Evolutionary conservation across 2,888 invertebrate genomes (phyloP).

Genomic region (Taenaris catops): DNA sequence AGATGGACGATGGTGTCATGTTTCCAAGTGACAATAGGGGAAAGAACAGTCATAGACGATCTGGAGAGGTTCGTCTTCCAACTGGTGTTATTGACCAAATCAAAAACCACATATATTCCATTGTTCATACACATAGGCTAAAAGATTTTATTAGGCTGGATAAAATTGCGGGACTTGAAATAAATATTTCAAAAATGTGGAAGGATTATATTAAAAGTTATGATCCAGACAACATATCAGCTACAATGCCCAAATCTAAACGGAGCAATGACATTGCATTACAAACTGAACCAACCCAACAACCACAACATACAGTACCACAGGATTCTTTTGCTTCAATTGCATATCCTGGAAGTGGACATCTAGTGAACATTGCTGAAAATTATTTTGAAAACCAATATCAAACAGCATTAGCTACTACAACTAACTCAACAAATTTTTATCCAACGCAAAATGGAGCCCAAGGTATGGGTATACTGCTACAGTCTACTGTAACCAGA

Average conservation of each 20-base stretch:
- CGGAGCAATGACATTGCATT: constrained; percentile 47
- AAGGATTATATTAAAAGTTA: constrained; percentile 77
- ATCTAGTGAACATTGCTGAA: constrained; percentile 69
- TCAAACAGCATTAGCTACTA: constrained; percentile 50
- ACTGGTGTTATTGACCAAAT: constrained; percentile 71
- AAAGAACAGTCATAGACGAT: constrained; percentile 72
- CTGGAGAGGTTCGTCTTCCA: constrained; percentile 72
- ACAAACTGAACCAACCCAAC: constrained; percentile 36
- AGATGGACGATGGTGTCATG: constrained; percentile 80
- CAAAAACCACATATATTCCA: constrained; percentile 75
- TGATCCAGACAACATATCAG: constrained; percentile 73
- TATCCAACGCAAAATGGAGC: constrained; percentile 63
- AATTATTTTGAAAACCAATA: constrained; percentile 75
- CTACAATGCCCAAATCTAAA: constrained; percentile 71
- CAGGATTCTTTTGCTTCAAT: constrained; percentile 57
- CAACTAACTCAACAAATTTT: constrained; percentile 57
- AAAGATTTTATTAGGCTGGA: constrained; percentile 75
- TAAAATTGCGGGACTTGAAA: constrained; percentile 76
- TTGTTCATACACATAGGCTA: constrained; percentile 71
- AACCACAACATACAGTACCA: constrained; percentile 33
- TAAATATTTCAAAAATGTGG: constrained; percentile 80
- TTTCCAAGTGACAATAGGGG: constrained; percentile 79
- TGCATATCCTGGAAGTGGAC: constrained; percentile 66
- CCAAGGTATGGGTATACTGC: constrained; percentile 64
- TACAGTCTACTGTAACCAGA: constrained; percentile 56